phyloP scores from a whole-genome alignment of 2,888 invertebrate genomes.

The Amiota minor region DNA sequence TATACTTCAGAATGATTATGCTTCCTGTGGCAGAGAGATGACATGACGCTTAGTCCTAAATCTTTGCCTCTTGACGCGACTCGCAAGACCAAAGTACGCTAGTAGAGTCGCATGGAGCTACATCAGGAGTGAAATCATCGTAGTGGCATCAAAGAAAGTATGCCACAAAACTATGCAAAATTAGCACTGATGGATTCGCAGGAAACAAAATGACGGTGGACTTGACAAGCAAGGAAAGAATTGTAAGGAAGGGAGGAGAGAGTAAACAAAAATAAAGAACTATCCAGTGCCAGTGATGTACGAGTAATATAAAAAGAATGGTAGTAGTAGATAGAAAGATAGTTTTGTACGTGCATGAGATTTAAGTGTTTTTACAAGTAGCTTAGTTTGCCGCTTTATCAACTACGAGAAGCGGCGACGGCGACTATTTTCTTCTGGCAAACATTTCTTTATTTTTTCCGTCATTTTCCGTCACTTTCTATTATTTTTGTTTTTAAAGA shows the following conservation, averaged over 20 bases:
- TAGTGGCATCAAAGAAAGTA: not conserved
- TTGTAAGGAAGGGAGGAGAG: conserved; percentile 35
- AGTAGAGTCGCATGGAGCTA: too few species aligned
- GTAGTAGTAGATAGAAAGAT: conserved; percentile 12
- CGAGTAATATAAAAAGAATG: too few species aligned
- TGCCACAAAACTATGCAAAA: conserved; percentile 59
- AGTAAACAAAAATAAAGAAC: not conserved
- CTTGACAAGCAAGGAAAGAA: conserved; percentile 3
- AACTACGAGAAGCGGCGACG: not conserved
- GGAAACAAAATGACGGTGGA: conserved; percentile 44
- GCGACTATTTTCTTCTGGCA: not conserved
- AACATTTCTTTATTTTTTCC: not conserved
- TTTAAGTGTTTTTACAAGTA: conserved; percentile 64
- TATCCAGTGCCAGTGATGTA: too few species aligned
- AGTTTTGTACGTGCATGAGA: conserved; percentile 22
- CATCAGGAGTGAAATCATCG: too few species aligned
- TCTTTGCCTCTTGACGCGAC: conserved; percentile 16
- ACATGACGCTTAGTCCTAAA: conserved; percentile 6
- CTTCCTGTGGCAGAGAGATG: conserved; percentile 14
- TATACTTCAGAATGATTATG: conserved; percentile 19
- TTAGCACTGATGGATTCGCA: conserved; percentile 67
- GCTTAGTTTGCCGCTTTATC: conserved; percentile 52
- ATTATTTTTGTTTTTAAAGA: not conserved
- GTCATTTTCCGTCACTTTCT: not conserved
- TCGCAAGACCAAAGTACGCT: not conserved